These are phyloP conservation scores for Echinarachnius parma DNA, from an alignment of 53 echinoderm and acorn worm species.

Conservation along the genomic window DNA sequence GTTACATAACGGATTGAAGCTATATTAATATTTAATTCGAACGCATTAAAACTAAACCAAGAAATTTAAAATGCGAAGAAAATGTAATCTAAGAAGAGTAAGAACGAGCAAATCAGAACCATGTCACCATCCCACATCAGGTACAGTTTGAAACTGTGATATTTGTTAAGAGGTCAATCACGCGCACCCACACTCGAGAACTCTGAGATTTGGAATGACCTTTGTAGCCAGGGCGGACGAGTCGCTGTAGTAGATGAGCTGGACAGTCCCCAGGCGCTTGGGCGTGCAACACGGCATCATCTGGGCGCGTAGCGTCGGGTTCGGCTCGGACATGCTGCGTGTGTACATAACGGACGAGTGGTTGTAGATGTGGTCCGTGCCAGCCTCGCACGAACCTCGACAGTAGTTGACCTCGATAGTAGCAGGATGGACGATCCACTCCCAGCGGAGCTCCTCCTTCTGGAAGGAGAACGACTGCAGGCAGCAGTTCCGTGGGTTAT, in stretches of 20 bases:
- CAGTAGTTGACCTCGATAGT: slow-evolving; percentile 29
- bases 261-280: slow-evolving; percentile 18
- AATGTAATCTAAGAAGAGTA: too few species aligned
- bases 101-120: too few species aligned
- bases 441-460: slow-evolving; percentile 1
- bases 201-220: slow-evolving; percentile 21
- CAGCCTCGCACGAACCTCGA: slow-evolving; percentile 34
- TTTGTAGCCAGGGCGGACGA: neutral
- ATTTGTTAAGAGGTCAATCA: neutral
- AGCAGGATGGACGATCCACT: slow-evolving; percentile 2
- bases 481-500: slow-evolving; percentile 14
- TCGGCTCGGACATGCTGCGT: slow-evolving; percentile 16
- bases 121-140: too few species aligned
- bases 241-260: neutral
- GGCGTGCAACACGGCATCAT: slow-evolving; percentile 36
- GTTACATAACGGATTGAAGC: too few species aligned
- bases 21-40: too few species aligned
- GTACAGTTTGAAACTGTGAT: too few species aligned
- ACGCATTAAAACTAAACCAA: too few species aligned
- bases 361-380: slow-evolving; percentile 18
- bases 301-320: slow-evolving; percentile 14
- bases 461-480: slow-evolving; percentile 16
- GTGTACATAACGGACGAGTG: slow-evolving; percentile 25
- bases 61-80: too few species aligned
- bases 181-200: slow-evolving; percentile 31